phyloP scores from a whole-genome alignment of 2,113 vertebrate genomes.

The Hepsetus odoe region DNA sequence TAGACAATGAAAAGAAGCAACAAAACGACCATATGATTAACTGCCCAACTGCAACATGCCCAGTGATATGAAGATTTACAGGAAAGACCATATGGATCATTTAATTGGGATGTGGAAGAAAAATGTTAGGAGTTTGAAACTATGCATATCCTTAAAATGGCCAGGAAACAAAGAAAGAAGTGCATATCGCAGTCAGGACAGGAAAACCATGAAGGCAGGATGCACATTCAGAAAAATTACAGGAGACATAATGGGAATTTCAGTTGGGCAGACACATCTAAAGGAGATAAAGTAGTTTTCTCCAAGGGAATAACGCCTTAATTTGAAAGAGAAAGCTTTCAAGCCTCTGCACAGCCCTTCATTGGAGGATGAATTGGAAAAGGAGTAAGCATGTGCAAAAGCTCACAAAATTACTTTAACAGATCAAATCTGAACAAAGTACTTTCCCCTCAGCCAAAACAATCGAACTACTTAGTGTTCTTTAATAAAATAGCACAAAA shows the following conservation, averaged over 20 bases:
- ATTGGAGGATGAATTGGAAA: conserved; percentile 19
- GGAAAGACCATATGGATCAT: conserved; percentile 5
- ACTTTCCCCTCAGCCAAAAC: conserved; percentile 18
- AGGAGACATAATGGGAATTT: conserved; percentile 4
- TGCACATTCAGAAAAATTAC: conserved; percentile 4
- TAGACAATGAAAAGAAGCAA: conserved; percentile 44
- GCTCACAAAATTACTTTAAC: conserved; percentile 9
- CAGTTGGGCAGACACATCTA: conserved; percentile 24
- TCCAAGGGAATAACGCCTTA: conserved; percentile 14
- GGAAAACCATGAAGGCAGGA: conserved; percentile 32
- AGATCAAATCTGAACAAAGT: conserved; percentile 16
- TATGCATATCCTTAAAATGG: conserved; percentile 42
- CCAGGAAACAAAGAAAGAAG: conserved; percentile 34
- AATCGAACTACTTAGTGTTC: neutral
- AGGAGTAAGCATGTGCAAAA: conserved; percentile 8
- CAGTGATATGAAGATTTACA: conserved; percentile 40
- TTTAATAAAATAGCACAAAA: neutral
- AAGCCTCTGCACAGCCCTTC: neutral
- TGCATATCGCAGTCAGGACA: conserved; percentile 27
- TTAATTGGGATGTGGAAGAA: conserved; percentile 13
- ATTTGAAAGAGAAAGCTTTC: conserved; percentile 10
- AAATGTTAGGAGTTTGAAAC: neutral
- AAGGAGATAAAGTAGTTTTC: conserved; percentile 15
- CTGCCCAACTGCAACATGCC: conserved; percentile 35
- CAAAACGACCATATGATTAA: conserved; percentile 18